Conservation (phyloP, 2,888 invertebrate genomes). For the Agriotes lineatus region DNA sequence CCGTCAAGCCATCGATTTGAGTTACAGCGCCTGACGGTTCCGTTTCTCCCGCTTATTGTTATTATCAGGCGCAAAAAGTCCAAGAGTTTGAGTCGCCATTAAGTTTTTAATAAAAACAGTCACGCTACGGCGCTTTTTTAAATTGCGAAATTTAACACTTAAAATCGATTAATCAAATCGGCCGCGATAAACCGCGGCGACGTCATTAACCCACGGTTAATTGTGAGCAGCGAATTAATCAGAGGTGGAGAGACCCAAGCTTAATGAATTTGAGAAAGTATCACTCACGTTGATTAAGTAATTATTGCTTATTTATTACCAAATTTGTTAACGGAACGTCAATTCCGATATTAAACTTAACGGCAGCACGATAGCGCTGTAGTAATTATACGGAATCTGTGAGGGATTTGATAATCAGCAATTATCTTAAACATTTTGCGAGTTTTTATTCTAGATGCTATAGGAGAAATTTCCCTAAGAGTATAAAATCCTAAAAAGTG, state of each 20-base stretch:
- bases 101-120: no score
- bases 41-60: no score
- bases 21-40: no score
- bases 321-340: constrained; percentile 4
- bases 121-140: no score
- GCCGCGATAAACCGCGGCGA: neutral
- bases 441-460: no score
- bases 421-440: constrained; percentile 1
- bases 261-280: neutral
- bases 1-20: no score
- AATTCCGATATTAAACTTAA: neutral
- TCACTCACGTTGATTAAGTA: constrained; percentile 7
- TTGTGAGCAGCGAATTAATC: constrained; percentile 9
- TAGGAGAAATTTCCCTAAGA: no score
- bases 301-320: constrained; percentile 19
- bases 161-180: neutral
- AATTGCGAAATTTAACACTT: neutral
- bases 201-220: constrained; percentile 12
- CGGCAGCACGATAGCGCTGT: neutral
- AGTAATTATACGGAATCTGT: neutral
- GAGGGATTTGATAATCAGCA: constrained; percentile 3
- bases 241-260: neutral
- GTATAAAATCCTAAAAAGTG: no score
- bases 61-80: no score
- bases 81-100: no score